Evolutionary conservation across 2,797 vertebrate species (phyloP).

Genomic region (Taenioides sp.): DNA sequence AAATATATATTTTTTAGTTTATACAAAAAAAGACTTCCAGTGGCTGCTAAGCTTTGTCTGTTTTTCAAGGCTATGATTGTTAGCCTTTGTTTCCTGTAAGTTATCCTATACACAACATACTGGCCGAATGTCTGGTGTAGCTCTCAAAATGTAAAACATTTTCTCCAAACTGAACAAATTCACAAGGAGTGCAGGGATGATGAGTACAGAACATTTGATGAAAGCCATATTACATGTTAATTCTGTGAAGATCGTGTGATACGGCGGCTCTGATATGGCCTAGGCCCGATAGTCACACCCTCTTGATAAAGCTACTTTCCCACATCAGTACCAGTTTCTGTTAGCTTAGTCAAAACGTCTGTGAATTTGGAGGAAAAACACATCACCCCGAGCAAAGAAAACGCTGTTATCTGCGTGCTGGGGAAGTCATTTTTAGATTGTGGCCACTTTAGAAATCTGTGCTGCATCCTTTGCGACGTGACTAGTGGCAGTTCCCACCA

Average conservation of each 20-base stretch:
- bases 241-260: slow-evolving; percentile 49
- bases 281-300: slow-evolving; percentile 49
- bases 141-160: background rate
- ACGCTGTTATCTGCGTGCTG: slow-evolving; percentile 72
- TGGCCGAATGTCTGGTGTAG: too few relatives aligned
- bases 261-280: slow-evolving; percentile 48
- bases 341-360: slow-evolving; percentile 68
- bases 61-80: too few relatives aligned
- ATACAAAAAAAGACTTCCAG: too few relatives aligned
- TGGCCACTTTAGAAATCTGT: slow-evolving; percentile 66
- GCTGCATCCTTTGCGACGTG: slow-evolving; percentile 72
- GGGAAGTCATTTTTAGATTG: slow-evolving; percentile 80
- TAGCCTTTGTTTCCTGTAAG: too few relatives aligned
- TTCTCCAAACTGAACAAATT: background rate
- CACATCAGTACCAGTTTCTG: slow-evolving; percentile 55
- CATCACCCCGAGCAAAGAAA: slow-evolving; percentile 54
- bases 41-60: too few relatives aligned
- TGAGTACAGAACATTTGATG: background rate
- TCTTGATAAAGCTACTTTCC: slow-evolving; percentile 66
- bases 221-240: slow-evolving; percentile 10
- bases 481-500: slow-evolving; percentile 75
- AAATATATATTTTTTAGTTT: too few relatives aligned
- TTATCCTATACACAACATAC: background rate
- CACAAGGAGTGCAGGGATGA: background rate
- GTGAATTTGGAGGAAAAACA: slow-evolving; percentile 66